Evolutionary conservation across 2,113 vertebrate genomes (phyloP).

Genomic region (Odontophorus gujanensis): DNA sequence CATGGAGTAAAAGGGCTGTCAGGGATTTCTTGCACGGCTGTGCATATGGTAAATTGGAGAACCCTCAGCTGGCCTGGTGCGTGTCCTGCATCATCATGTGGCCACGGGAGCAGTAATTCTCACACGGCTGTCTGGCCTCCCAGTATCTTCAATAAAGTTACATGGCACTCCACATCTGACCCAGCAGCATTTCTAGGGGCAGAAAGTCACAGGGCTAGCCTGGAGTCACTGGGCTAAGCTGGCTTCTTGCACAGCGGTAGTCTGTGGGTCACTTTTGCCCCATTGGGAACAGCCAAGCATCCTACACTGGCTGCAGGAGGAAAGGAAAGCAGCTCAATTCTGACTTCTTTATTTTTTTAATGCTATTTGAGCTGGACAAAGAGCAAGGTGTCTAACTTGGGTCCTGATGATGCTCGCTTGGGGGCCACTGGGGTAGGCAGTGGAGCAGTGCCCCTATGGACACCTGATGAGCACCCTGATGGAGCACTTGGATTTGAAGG

Average conservation of each 20-base stretch:
- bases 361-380: background rate
- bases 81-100: background rate
- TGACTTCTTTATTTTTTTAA: background rate
- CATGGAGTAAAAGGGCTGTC: background rate
- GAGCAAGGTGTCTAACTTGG: background rate
- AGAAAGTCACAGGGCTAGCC: background rate
- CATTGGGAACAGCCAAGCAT: background rate
- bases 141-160: background rate
- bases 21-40: background rate
- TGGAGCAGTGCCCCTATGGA: background rate
- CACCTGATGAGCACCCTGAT: background rate
- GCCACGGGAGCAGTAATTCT: background rate
- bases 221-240: background rate
- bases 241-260: background rate
- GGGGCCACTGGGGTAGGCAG: background rate
- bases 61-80: background rate
- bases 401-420: background rate
- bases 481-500: background rate
- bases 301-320: background rate
- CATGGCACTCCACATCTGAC: background rate
- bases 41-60: background rate
- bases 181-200: background rate
- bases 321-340: background rate
- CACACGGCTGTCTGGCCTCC: background rate
- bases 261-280: accelerated